Conservation (phyloP, 2,888 invertebrate species). For the Abrostola triplasia region DNA sequence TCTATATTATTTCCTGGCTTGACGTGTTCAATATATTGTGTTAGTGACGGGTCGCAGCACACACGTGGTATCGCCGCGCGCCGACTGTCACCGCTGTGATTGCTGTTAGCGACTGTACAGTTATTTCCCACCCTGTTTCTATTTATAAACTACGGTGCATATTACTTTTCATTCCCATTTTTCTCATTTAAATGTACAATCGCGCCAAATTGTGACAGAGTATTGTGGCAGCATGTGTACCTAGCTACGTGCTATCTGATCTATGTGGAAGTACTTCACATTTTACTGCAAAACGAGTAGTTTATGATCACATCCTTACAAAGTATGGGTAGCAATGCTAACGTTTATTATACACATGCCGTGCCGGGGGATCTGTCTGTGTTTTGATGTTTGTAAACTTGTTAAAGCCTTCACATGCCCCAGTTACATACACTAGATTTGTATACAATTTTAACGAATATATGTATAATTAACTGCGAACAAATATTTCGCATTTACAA, state of each 20-base stretch:
- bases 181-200: constrained; percentile 35
- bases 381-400: background rate
- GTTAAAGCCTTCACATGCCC: no score
- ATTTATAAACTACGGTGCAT: constrained; percentile 45
- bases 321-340: background rate
- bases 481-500: no score
- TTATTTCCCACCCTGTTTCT: constrained; percentile 42
- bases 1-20: constrained; percentile 59
- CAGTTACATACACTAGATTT: no score
- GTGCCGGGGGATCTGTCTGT: background rate
- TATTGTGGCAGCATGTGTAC: background rate
- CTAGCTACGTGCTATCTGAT: background rate
- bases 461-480: no score
- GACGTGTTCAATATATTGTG: constrained; percentile 76
- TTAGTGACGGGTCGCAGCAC: constrained; percentile 75
- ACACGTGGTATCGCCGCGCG: constrained; percentile 62
- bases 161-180: constrained; percentile 42
- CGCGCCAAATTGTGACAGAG: constrained; percentile 12
- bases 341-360: background rate
- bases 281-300: constrained; percentile 1
- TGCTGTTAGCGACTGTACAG: constrained; percentile 54
- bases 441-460: no score
- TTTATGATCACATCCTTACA: background rate
- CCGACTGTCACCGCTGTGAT: constrained; percentile 62
- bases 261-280: background rate